phyloP scores from a whole-genome alignment of 2,797 vertebrate species.

The Sebastes goodei region DNA sequence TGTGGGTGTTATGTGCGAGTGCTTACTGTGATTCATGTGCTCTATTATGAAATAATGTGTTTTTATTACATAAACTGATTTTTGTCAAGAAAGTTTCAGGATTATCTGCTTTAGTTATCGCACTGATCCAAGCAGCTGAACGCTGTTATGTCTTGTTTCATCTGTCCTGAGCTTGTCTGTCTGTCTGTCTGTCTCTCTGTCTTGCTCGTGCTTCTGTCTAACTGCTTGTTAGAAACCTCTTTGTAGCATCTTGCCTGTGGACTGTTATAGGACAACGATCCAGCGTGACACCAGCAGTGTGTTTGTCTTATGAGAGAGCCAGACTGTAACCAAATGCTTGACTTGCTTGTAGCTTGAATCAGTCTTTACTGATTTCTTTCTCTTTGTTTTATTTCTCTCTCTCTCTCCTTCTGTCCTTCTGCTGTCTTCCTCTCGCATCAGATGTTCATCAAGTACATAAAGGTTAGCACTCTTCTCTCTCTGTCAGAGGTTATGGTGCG shows the following conservation, averaged over 20 bases:
- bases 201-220: constrained; percentile 38
- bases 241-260: constrained; percentile 22
- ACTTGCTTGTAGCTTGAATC: constrained; percentile 88
- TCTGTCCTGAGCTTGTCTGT: constrained; percentile 25
- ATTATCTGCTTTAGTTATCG: not conserved
- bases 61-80: constrained; percentile 22
- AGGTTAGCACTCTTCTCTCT: constrained; percentile 94
- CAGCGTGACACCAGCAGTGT: not conserved
- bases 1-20: constrained; percentile 17
- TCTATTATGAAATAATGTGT: constrained; percentile 18
- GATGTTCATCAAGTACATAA: constrained; percentile 99
- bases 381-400: constrained; percentile 78
- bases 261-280: constrained; percentile 13
- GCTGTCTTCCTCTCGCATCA: constrained; percentile 90
- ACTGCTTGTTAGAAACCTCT: constrained; percentile 33
- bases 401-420: constrained; percentile 73
- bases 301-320: constrained; percentile 17
- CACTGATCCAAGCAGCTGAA: not conserved
- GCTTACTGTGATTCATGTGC: constrained; percentile 24
- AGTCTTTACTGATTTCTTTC: constrained; percentile 87
- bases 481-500: constrained; percentile 67
- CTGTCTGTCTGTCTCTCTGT: constrained; percentile 80
- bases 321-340: constrained; percentile 58
- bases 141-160: not conserved
- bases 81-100: not conserved